A percentile compares a stretch with the other conserved stretches of the same genome.
Evolutionary conservation across 1,140 invertebrate species (phyloP).

Genomic region (Chironomus striatipennis): DNA sequence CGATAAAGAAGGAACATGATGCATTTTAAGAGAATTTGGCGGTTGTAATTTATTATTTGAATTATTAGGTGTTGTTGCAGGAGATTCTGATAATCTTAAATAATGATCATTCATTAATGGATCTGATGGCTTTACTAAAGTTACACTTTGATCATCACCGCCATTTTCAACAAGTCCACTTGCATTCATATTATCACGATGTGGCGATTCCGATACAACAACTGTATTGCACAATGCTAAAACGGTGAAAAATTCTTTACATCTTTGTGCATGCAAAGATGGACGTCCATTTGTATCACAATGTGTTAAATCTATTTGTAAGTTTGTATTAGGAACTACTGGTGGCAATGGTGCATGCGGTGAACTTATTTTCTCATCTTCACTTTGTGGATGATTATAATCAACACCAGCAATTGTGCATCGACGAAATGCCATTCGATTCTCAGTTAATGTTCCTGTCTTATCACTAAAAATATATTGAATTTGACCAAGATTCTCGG

Average conservation of each 20-base stretch:
- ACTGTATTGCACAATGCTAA: conserved; percentile 95
- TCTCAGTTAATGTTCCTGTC: conserved; percentile 95
- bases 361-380: conserved; percentile 44
- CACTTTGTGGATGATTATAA: conserved; percentile 69
- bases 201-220: conserved; percentile 80
- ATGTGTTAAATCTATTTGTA: conserved; percentile 54
- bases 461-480: conserved; percentile 97
- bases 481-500: conserved; percentile 93
- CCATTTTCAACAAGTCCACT: conserved; percentile 57
- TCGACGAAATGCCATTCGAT: conserved; percentile 90
- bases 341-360: conserved; percentile 46
- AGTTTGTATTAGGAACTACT: conserved; percentile 53
- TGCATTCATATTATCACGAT: conserved; percentile 80
- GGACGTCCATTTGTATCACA: conserved; percentile 31
- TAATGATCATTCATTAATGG: conserved; percentile 44
- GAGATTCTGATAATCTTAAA: conserved; percentile 57
- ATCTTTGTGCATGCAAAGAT: conserved; percentile 40
- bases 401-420: conserved; percentile 84
- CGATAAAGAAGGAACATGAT: conserved; percentile 43
- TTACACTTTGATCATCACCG: conserved; percentile 27
- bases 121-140: neutral
- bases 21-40: conserved; percentile 37
- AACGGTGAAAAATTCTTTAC: conserved; percentile 87
- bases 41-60: conserved; percentile 28
- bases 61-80: conserved; percentile 54